These are phyloP conservation scores for Spinibarbus caldwelli DNA, from an alignment of 2,797 vertebrate species.

Conservation along the genomic window DNA sequence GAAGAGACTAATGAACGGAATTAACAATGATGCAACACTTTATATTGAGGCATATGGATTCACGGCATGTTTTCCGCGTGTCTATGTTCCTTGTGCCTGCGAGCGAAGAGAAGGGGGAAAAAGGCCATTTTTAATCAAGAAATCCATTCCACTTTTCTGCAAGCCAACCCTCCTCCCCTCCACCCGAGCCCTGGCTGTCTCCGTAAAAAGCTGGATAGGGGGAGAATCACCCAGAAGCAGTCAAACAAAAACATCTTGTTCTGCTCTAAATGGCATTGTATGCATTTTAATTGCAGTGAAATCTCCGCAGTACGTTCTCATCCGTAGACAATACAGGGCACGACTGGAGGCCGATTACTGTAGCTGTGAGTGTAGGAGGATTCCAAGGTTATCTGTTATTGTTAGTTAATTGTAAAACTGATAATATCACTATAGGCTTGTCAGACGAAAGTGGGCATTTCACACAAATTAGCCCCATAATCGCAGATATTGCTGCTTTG, in stretches of 20 bases:
- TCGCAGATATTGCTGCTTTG: conserved; percentile 61
- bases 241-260: conserved; percentile 85
- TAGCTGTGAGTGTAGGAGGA: conserved; percentile 72
- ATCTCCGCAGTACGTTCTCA: conserved; percentile 79
- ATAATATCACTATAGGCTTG: conserved; percentile 78
- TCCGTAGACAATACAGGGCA: conserved; percentile 62
- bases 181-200: conserved; percentile 69
- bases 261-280: conserved; percentile 85
- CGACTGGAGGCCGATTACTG: conserved; percentile 73
- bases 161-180: conserved; percentile 53
- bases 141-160: conserved; percentile 82
- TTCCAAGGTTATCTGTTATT: conserved; percentile 85
- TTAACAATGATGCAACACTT: conserved; percentile 81
- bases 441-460: conserved; percentile 81
- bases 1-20: conserved; percentile 82
- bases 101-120: conserved; percentile 66
- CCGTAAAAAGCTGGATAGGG: conserved; percentile 76
- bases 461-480: conserved; percentile 82
- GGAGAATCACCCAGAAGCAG: conserved; percentile 80
- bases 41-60: conserved; percentile 84
- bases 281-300: conserved; percentile 87
- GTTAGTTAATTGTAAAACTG: conserved; percentile 85
- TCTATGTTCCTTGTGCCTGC: conserved; percentile 65
- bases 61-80: conserved; percentile 77
- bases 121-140: conserved; percentile 85